Base-by-base conservation (phyloP, 2,113 vertebrate genomes). In the Petrocephalus microphthalmus region DNA sequence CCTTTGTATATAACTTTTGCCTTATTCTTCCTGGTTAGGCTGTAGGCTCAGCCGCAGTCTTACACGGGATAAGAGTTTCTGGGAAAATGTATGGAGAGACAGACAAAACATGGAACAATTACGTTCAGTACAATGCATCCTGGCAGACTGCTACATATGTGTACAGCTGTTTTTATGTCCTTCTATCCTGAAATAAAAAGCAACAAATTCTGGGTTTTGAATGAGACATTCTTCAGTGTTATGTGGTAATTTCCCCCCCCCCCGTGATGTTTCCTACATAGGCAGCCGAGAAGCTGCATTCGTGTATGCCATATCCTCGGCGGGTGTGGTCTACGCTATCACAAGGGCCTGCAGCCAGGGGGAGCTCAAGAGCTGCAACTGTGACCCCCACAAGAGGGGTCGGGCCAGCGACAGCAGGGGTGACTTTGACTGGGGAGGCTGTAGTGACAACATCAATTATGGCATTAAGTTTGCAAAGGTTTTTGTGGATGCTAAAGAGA, bases 381-480 rank as follows among this genome's bases (percentile, higher is more conserved):
- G 98, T 29, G 98, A 99, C 93, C 97, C 98, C 0, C 97, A 97
- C 53, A 98, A 97, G 92, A 96, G 97, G 0, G 98, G 98, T 54
- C 95, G 96, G 71, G 91, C 94, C 20, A 95, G 91, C 51, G 98
- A 99, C 10, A 95, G 95, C 5, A 94, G 96, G 56, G 98, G 98
- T 83, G 98, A 99, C 89, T 99, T 98, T 29, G 97, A 99, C 93
- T 99, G 98, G 98, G 98, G 98, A 0, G 98, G 98, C 92, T 99
- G 98, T 92, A 99, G 98, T 1, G 98, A 99, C 94, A 98, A 99
- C 91, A 98, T 99, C 92, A 97, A 97, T 94, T 99, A 99, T 0
- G 98, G 98, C 13, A 96, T 99, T 86, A 97, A 96, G 87, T 99
- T 99, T 29, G 97, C 98, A 91, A 99, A 99, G 92, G 96, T 96